phyloP scores from a whole-genome alignment of 2,888 invertebrate species.

The Stenodema calcarata region DNA sequence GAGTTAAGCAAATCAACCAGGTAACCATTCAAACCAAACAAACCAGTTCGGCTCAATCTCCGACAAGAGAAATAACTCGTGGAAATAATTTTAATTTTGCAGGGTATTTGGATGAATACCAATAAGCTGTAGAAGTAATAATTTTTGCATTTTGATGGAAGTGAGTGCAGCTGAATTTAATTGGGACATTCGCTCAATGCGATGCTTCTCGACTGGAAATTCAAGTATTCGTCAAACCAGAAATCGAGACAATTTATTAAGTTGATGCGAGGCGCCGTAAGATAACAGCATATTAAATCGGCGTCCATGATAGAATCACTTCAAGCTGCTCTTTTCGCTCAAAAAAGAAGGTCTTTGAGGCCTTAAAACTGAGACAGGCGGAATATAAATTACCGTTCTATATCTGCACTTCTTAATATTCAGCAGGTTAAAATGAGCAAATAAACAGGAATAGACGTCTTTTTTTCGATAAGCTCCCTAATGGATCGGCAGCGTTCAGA shows the following conservation, averaged over 20 bases:
- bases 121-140: no score
- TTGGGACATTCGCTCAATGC: not conserved
- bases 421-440: not conserved
- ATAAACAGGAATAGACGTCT: not conserved
- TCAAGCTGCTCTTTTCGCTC: not conserved
- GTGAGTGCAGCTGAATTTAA: not conserved
- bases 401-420: constrained; percentile 10
- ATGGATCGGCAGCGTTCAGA: not conserved
- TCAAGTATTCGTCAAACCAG: not conserved
- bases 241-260: not conserved
- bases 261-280: not conserved
- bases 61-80: no score
- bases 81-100: no score
- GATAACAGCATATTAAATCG: not conserved
- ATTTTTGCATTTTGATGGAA: not conserved
- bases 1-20: no score
- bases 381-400: not conserved
- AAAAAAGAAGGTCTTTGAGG: not conserved
- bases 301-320: not conserved
- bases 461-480: not conserved
- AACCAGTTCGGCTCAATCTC: no score
- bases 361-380: not conserved
- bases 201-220: not conserved
- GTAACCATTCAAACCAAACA: no score
- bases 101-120: no score